phyloP scores from a whole-genome alignment of 92 coral and sea anemone species.

The Siderastrea siderea region DNA sequence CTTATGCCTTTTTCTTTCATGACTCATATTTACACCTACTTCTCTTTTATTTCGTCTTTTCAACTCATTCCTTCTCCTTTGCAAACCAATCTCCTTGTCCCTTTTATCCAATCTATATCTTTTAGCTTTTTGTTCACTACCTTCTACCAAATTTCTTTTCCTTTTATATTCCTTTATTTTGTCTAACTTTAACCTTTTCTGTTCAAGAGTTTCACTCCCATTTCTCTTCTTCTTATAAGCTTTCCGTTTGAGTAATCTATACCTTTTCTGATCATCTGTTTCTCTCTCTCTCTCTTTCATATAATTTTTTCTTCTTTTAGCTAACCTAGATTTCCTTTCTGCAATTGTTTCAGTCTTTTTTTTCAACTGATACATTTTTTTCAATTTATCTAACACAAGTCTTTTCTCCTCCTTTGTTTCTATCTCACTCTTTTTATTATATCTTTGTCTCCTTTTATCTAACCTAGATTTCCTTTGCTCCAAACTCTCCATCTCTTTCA shows the following conservation, averaged over 20 bases:
- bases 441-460: background rate
- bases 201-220: background rate
- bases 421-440: background rate
- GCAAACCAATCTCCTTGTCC: background rate
- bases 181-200: background rate
- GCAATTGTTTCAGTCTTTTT: background rate
- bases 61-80: background rate
- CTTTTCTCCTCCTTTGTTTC: background rate
- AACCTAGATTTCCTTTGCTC: background rate
- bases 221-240: background rate
- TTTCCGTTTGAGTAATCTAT: background rate
- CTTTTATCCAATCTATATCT: background rate
- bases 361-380: too few species aligned
- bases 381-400: background rate
- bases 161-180: too few species aligned
- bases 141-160: too few species aligned
- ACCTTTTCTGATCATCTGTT: background rate
- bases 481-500: background rate
- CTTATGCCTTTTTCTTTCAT: background rate
- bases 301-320: background rate
- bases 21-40: background rate
- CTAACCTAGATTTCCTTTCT: background rate
- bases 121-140: too few species aligned
- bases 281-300: background rate
- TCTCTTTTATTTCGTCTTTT: background rate